phyloP scores from a whole-genome alignment of 2,888 invertebrate species.

The Pinctada fucata region DNA sequence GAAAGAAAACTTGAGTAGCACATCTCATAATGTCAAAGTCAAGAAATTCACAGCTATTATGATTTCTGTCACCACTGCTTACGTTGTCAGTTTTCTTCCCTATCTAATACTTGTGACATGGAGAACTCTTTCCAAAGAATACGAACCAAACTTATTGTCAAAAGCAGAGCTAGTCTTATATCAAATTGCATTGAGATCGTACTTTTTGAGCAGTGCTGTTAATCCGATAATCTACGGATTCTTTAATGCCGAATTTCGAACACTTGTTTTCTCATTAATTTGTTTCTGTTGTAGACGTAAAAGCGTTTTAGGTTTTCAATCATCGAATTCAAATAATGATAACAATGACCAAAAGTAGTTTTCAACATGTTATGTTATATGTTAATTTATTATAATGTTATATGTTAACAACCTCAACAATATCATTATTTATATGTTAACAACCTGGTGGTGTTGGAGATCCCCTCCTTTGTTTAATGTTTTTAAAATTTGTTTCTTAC shows the following conservation, averaged over 20 bases:
- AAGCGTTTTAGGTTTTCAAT: not conserved
- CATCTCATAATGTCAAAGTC: slow-evolving; percentile 35
- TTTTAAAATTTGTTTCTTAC: too few species aligned
- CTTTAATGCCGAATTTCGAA: slow-evolving; percentile 53
- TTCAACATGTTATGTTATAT: too few species aligned
- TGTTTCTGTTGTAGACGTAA: slow-evolving; percentile 5
- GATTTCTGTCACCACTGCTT: slow-evolving; percentile 48
- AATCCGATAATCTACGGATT: slow-evolving; percentile 57
- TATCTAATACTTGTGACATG: slow-evolving; percentile 49
- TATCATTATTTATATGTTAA: too few species aligned
- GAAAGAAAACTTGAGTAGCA: slow-evolving; percentile 33
- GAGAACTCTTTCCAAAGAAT: slow-evolving; percentile 43
- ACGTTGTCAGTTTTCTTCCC: slow-evolving; percentile 52
- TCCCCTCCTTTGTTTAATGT: too few species aligned
- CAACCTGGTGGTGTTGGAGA: too few species aligned
- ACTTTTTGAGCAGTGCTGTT: slow-evolving; percentile 49
- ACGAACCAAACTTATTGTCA: slow-evolving; percentile 44
- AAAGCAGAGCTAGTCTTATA: slow-evolving; percentile 45
- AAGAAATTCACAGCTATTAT: slow-evolving; percentile 53
- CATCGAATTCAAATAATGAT: too few species aligned
- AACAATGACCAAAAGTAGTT: too few species aligned
- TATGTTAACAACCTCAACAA: too few species aligned
- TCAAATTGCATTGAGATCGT: slow-evolving; percentile 51
- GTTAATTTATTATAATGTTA: too few species aligned
- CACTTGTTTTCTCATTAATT: slow-evolving; percentile 36